Percentiles rank a stretch among this genome's conserved stretches.
Conservation (phyloP, 30 jellyfish, hydroid and myxozoan species). For the Pelagia noctiluca region DNA sequence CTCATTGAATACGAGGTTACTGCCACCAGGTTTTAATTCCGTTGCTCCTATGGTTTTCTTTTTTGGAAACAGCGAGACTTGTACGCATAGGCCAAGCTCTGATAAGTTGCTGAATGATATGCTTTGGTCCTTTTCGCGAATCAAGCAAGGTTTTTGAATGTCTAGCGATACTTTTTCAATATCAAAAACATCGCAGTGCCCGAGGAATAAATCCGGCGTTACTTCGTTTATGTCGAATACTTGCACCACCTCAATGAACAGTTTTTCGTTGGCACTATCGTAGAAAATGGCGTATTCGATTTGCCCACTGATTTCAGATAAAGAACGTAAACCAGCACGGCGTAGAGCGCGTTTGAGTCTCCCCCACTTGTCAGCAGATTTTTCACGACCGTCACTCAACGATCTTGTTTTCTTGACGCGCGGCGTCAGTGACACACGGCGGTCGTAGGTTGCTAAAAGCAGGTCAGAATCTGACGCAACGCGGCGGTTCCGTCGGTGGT, state of each 20-base stretch:
- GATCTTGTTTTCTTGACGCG: constrained; percentile 7
- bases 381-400: neutral
- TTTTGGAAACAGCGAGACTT: constrained; percentile 65
- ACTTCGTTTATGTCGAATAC: constrained; percentile 50
- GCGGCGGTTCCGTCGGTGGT: constrained; percentile 25
- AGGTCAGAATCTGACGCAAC: constrained; percentile 45
- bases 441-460: constrained; percentile 18
- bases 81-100: constrained; percentile 55
- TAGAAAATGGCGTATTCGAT: constrained; percentile 52
- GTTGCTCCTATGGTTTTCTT: constrained; percentile 56
- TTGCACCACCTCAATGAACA: constrained; percentile 41
- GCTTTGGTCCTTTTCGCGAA: constrained; percentile 30
- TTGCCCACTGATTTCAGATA: constrained; percentile 67
- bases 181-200: constrained; percentile 29
- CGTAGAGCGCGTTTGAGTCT: neutral
- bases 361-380: too few relatives aligned
- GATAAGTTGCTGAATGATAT: constrained; percentile 45
- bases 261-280: constrained; percentile 26
- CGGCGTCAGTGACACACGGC: neutral
- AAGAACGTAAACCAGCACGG: constrained; percentile 43
- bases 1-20: constrained; percentile 56
- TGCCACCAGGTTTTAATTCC: constrained; percentile 47
- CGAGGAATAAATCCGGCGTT: constrained; percentile 62
- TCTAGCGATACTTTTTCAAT: constrained; percentile 24
- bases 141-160: constrained; percentile 31